Percentiles rank a stretch among this genome's conserved stretches.
phyloP scores from a whole-genome alignment of 2,113 vertebrate species.

The Mola mola region DNA sequence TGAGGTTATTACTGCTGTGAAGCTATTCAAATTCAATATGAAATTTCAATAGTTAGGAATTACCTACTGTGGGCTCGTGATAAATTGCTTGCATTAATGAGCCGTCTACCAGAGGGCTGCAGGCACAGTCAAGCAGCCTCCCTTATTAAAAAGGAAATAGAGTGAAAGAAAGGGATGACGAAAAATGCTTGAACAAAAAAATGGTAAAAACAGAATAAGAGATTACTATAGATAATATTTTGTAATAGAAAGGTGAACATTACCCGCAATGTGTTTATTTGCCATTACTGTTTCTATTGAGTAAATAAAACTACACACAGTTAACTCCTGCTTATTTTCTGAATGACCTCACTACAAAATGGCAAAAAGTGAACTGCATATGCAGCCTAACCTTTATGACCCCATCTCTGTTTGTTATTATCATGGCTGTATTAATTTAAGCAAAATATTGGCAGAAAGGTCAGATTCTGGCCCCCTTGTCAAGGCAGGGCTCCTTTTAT shows the following conservation, averaged over 20 bases:
- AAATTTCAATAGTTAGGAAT: slow-evolving; percentile 44
- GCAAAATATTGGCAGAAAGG: slow-evolving; percentile 15
- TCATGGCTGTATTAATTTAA: slow-evolving; percentile 12
- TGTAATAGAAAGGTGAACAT: not conserved
- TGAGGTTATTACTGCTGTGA: slow-evolving; percentile 27
- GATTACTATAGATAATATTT: slow-evolving; percentile 5
- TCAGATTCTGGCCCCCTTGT: slow-evolving; percentile 3
- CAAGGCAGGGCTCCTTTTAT: slow-evolving; percentile 7
- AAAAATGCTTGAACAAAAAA: not conserved
- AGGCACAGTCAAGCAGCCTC: slow-evolving; percentile 20
- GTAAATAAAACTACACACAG: too few relatives aligned
- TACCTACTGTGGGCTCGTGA: slow-evolving; percentile 37
- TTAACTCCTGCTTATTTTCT: too few relatives aligned
- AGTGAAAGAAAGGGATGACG: not conserved
- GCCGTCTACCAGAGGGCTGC: slow-evolving; percentile 23
- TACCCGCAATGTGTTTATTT: slow-evolving; percentile 8
- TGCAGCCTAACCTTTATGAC: not conserved
- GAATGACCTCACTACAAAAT: too few relatives aligned
- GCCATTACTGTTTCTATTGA: too few relatives aligned
- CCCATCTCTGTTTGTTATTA: slow-evolving; percentile 19
- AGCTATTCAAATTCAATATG: slow-evolving; percentile 35
- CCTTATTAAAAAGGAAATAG: slow-evolving; percentile 29
- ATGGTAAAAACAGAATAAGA: slow-evolving; percentile 9
- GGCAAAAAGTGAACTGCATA: not conserved
- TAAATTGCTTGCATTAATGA: slow-evolving; percentile 59